Conservation (phyloP, 2,888 invertebrate genomes). For the Biston stratarius region DNA sequence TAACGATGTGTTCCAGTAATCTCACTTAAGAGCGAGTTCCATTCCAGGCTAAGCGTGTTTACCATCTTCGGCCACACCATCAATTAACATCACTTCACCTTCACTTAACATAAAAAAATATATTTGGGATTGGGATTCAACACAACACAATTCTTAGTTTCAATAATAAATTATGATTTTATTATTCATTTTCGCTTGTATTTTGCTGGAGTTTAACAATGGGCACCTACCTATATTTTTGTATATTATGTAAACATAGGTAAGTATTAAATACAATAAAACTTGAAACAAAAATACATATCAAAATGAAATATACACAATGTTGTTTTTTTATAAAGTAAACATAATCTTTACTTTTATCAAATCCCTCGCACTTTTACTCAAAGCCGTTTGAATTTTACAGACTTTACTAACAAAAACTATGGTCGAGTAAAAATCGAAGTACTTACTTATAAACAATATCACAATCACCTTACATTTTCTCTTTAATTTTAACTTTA, state of each 20-base stretch:
- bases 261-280: slow-evolving; percentile 17
- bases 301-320: background rate
- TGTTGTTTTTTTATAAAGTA: background rate
- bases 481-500: slow-evolving; percentile 15
- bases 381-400: slow-evolving; percentile 47
- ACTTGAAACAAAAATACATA: background rate
- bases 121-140: too few relatives aligned
- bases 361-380: slow-evolving; percentile 58
- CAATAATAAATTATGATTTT: slow-evolving; percentile 11
- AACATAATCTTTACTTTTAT: slow-evolving; percentile 14
- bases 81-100: too few relatives aligned
- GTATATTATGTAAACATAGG: background rate
- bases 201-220: background rate
- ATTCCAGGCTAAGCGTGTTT: too few relatives aligned
- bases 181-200: slow-evolving; percentile 2
- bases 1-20: too few relatives aligned
- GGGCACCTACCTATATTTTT: background rate
- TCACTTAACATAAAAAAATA: too few relatives aligned
- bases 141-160: background rate
- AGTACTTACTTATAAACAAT: slow-evolving; percentile 52
- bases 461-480: slow-evolving; percentile 42
- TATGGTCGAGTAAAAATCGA: slow-evolving; percentile 64
- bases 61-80: too few relatives aligned
- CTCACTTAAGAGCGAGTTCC: too few relatives aligned
- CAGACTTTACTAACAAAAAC: slow-evolving; percentile 12